Evolutionary conservation across 2,113 vertebrate genomes (phyloP).

Genomic region (Urocolius indicus): DNA sequence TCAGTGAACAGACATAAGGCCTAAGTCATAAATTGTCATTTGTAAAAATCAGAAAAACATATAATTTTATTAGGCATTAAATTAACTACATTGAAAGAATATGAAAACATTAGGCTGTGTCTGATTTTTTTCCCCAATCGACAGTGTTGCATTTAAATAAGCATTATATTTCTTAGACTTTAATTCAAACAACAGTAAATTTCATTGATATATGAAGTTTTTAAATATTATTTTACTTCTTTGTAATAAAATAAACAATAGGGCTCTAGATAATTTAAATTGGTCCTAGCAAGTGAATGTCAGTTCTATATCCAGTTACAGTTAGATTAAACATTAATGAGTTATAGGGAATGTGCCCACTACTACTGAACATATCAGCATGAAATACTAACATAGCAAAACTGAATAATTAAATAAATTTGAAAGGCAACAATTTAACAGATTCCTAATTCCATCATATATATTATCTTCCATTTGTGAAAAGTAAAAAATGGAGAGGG

Average conservation of each 20-base stretch:
- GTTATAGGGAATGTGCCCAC: neutral
- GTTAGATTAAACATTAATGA: neutral
- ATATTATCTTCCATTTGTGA: neutral
- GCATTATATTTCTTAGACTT: conserved; percentile 12
- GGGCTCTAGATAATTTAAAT: neutral
- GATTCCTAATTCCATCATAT: neutral
- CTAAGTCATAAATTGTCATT: neutral
- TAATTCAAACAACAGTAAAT: conserved; percentile 27
- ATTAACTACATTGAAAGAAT: conserved; percentile 27
- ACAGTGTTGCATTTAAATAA: conserved; percentile 3
- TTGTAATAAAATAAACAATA: neutral
- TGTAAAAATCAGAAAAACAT: conserved; percentile 45
- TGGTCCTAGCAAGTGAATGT: neutral
- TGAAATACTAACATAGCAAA: neutral
- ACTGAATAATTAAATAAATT: neutral
- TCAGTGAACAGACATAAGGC: neutral
- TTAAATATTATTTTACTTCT: neutral
- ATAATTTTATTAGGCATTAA: conserved; percentile 43
- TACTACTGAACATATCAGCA: neutral
- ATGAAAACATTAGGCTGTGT: conserved; percentile 13
- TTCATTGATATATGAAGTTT: neutral
- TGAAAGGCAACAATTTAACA: neutral
- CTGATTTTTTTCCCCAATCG: neutral
- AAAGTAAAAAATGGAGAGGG: neutral
- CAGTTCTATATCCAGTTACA: neutral